phyloP scores from a whole-genome alignment of 2,888 invertebrate genomes.

The Fabriciana adippe region DNA sequence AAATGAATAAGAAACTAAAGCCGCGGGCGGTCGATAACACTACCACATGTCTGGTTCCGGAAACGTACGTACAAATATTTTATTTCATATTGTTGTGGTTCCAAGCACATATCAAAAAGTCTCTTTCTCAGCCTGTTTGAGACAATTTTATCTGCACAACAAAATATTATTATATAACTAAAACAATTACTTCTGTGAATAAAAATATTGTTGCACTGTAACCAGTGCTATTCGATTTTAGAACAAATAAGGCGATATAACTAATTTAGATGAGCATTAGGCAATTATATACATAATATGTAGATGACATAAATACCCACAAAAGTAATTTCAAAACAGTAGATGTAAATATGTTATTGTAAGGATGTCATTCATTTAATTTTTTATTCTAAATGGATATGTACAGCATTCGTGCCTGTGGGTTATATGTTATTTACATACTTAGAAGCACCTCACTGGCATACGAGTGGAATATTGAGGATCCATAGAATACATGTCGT shows the following conservation, averaged over 20 bases:
- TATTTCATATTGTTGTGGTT: conserved; percentile 28
- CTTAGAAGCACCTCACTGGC: conserved; percentile 30
- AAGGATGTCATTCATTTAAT: conserved; percentile 24
- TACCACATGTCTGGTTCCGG: conserved; percentile 10
- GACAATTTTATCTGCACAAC: conserved; percentile 33
- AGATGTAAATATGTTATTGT: conserved; percentile 37
- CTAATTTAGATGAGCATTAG: conserved; percentile 20
- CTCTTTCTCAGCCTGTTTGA: conserved; percentile 37
- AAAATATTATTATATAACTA: conserved; percentile 9
- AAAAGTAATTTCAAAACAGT: conserved; percentile 28
- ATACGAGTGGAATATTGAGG: conserved; percentile 18
- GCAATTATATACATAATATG: conserved; percentile 29
- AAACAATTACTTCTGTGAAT: not conserved
- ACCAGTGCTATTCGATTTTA: conserved; percentile 16
- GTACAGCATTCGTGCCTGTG: conserved; percentile 26
- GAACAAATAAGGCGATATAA: conserved; percentile 12
- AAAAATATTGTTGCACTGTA: conserved; percentile 15
- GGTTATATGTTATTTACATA: conserved; percentile 34
- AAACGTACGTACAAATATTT: conserved; percentile 19
- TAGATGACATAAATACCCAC: conserved; percentile 32
- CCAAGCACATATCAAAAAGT: conserved; percentile 55
- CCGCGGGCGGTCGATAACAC: conserved; percentile 16
- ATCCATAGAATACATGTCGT: conserved; percentile 23
- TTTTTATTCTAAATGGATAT: conserved; percentile 20
- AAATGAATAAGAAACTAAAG: not conserved